phyloP scores from a whole-genome alignment of 2,888 invertebrate species.

The Pseudolycoriella hygida region DNA sequence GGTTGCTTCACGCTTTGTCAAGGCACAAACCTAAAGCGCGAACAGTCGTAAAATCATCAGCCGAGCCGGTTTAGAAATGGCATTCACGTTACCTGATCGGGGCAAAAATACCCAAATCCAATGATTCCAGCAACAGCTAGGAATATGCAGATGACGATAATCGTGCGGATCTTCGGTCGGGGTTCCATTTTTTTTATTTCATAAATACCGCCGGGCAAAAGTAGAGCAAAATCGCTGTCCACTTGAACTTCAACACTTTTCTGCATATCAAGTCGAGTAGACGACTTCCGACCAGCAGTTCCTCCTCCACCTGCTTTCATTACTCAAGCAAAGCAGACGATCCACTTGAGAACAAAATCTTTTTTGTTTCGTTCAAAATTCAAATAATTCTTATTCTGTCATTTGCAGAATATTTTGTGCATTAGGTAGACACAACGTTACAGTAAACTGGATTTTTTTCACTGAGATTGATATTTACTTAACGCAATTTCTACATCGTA shows the following conservation, averaged over 20 bases:
- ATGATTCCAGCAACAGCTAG: slow-evolving; percentile 73
- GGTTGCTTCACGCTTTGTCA: slow-evolving; percentile 44
- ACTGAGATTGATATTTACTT: no score
- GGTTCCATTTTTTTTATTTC: slow-evolving; percentile 77
- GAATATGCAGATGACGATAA: slow-evolving; percentile 63
- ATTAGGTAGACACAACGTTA: no score
- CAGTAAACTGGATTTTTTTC: no score
- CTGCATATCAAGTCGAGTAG: slow-evolving; percentile 33
- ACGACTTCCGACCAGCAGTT: background rate
- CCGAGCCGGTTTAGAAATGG: no score
- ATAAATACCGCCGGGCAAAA: slow-evolving; percentile 59
- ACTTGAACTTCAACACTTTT: slow-evolving; percentile 70
- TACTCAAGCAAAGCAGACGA: background rate
- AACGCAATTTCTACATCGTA: no score
- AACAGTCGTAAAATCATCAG: slow-evolving; percentile 7
- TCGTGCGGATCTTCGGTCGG: slow-evolving; percentile 59
- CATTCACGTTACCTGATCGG: slow-evolving; percentile 71
- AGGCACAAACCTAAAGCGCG: slow-evolving; percentile 45
- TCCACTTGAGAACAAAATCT: no score
- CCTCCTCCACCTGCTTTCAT: slow-evolving; percentile 3
- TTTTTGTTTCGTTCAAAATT: no score
- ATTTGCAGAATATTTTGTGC: no score
- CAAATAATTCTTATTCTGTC: no score
- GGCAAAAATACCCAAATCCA: slow-evolving; percentile 79
- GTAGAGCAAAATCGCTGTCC: slow-evolving; percentile 65